Percentiles rank a stretch among this genome's conserved stretches.
Conservation (phyloP, 2,797 vertebrate species). For the Fistularia commersonii region DNA sequence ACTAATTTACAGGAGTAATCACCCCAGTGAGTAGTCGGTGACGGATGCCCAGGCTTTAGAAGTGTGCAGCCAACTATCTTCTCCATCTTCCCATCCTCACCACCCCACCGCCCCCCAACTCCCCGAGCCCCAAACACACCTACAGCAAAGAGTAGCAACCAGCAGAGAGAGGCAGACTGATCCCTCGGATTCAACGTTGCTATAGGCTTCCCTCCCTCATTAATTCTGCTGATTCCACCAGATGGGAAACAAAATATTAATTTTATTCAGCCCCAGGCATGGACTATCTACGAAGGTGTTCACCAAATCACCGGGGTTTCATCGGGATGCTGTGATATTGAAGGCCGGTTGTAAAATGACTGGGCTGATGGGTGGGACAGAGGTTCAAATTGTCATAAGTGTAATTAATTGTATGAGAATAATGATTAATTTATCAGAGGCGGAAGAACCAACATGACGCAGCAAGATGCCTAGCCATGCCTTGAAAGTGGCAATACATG, state of each 20-base stretch:
- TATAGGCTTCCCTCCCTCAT: conserved; percentile 93
- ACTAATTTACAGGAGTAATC: conserved; percentile 74
- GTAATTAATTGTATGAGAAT: conserved; percentile 96
- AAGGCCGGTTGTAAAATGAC: conserved; percentile 82
- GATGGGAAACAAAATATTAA: conserved; percentile 99
- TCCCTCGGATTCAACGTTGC: conserved; percentile 83
- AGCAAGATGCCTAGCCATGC: conserved; percentile 85
- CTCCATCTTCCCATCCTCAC: conserved; percentile 25
- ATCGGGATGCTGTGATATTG: conserved; percentile 84
- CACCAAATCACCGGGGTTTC: conserved; percentile 91
- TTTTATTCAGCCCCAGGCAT: conserved; percentile 98
- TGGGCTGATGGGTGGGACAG: conserved; percentile 73
- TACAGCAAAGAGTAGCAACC: conserved; percentile 78
- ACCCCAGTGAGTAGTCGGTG: conserved; percentile 52
- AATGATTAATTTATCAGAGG: conserved; percentile 97
- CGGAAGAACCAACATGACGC: conserved; percentile 78
- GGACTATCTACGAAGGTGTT: conserved; percentile 92
- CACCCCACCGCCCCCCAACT: conserved; percentile 1
- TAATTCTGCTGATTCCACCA: conserved; percentile 99
- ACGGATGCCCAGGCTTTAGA: conserved; percentile 39
- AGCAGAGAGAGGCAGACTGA: conserved; percentile 84
- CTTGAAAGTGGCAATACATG: conserved; percentile 88
- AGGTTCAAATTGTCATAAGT: conserved; percentile 97
- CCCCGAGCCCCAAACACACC: conserved; percentile 30
- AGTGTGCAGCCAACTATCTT: conserved; percentile 47